These are phyloP conservation scores for Tetramorium alpestre DNA, from an alignment of 1,140 invertebrate species.

Conservation along the genomic window DNA sequence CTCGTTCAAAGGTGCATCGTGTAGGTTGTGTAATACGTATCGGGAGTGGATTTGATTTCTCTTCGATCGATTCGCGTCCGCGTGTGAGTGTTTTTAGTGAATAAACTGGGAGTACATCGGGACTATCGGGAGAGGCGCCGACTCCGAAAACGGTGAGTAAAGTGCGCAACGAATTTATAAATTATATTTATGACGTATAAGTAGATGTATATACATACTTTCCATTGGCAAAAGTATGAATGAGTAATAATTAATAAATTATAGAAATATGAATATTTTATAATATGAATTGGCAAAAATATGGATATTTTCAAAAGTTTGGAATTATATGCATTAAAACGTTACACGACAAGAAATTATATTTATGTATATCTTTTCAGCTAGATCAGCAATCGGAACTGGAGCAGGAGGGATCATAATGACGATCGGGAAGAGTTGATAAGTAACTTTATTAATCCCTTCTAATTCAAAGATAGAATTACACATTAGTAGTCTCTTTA, in stretches of 20 bases:
- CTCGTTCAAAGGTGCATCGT: neutral
- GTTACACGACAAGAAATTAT: neutral
- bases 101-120: neutral
- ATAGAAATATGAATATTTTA: no score
- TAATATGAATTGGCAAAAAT: neutral
- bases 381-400: neutral
- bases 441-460: neutral
- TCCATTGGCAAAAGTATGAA: neutral
- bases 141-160: neutral
- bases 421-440: neutral
- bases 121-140: neutral
- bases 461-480: no score
- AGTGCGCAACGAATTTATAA: neutral
- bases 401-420: neutral
- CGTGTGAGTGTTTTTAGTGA: neutral
- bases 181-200: neutral
- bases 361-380: neutral
- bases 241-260: no score
- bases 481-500: no score
- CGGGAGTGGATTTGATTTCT: neutral
- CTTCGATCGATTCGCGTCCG: neutral
- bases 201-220: neutral
- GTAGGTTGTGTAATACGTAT: constrained; percentile 4
- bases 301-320: neutral
- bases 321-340: neutral